phyloP scores from a whole-genome alignment of 1,140 invertebrate species.

The Stegodyphus mimosarum region DNA sequence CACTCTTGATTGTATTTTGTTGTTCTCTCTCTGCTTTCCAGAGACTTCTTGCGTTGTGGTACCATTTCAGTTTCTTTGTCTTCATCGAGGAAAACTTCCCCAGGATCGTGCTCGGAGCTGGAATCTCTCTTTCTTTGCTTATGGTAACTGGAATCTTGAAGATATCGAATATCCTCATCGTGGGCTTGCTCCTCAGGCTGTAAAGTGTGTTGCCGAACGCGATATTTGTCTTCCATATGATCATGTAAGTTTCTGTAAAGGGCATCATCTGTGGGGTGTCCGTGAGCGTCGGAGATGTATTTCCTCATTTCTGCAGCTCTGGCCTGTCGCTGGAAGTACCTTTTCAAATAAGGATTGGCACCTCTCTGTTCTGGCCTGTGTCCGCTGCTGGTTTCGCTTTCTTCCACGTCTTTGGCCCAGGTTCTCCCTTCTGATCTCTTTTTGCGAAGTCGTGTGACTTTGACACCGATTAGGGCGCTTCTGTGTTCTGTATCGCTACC shows the following conservation, averaged over 20 bases:
- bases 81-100: too few relatives aligned
- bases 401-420: slow-evolving; percentile 33
- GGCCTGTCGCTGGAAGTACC: slow-evolving; percentile 47
- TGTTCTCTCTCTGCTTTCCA: too few relatives aligned
- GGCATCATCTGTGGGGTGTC: too few relatives aligned
- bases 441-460: slow-evolving; percentile 31
- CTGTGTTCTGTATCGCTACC: slow-evolving; percentile 51
- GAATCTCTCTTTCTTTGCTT: slow-evolving; percentile 15
- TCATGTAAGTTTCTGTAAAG: too few relatives aligned
- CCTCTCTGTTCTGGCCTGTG: slow-evolving; percentile 18
- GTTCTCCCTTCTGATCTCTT: slow-evolving; percentile 22
- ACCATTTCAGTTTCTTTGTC: too few relatives aligned
- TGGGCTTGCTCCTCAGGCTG: neutral
- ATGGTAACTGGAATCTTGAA: neutral
- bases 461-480: neutral
- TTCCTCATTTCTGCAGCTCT: slow-evolving; percentile 35
- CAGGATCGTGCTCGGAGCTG: too few relatives aligned
- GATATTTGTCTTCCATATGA: too few relatives aligned
- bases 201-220: too few relatives aligned
- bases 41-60: too few relatives aligned
- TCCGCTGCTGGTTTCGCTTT: slow-evolving; percentile 53
- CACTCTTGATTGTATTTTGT: too few relatives aligned
- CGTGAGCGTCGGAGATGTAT: neutral
- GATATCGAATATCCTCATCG: neutral
- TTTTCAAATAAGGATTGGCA: slow-evolving; percentile 42